Percentiles rank a stretch among this genome's conserved stretches.
Evolutionary conservation across 2,888 invertebrate species (phyloP).

Genomic region (Lomographa bimaculata): DNA sequence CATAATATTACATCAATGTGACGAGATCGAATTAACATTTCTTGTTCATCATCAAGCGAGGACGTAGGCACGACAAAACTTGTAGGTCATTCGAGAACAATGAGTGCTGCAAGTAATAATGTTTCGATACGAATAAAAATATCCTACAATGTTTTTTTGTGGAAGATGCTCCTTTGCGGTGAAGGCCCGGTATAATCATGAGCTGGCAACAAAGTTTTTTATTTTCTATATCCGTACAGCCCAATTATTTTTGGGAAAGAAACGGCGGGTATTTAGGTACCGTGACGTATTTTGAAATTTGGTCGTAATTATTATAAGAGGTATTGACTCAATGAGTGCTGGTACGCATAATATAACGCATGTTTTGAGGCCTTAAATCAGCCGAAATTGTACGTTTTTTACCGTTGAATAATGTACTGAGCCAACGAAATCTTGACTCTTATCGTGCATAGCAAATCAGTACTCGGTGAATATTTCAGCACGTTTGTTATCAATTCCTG

Average conservation of each 20-base stretch:
- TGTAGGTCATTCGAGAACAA: slow-evolving; percentile 70
- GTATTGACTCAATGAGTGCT: too few species aligned
- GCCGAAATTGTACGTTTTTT: too few species aligned
- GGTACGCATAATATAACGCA: too few species aligned
- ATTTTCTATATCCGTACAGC: slow-evolving; percentile 8
- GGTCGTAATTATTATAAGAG: too few species aligned
- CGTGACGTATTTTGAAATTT: too few species aligned
- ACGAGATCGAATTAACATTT: slow-evolving; percentile 73
- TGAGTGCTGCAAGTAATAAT: slow-evolving; percentile 51
- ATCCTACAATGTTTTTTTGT: slow-evolving; percentile 16
- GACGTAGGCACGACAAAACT: slow-evolving; percentile 60
- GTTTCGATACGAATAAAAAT: slow-evolving; percentile 43
- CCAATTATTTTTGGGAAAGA: slow-evolving; percentile 16
- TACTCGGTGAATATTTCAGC: too few species aligned
- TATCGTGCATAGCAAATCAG: too few species aligned
- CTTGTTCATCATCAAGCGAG: slow-evolving; percentile 55
- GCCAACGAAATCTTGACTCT: too few species aligned
- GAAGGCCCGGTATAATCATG: slow-evolving; percentile 18
- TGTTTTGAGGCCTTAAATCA: too few species aligned
- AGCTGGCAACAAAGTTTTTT: slow-evolving; percentile 16
- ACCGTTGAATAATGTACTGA: too few species aligned
- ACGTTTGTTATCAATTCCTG: too few species aligned
- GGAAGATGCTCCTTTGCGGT: slow-evolving; percentile 21
- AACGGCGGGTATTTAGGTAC: too few species aligned
- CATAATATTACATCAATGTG: slow-evolving; percentile 57